phyloP scores from a whole-genome alignment of 2,888 invertebrate genomes.

The Ptychoptera contaminata region DNA sequence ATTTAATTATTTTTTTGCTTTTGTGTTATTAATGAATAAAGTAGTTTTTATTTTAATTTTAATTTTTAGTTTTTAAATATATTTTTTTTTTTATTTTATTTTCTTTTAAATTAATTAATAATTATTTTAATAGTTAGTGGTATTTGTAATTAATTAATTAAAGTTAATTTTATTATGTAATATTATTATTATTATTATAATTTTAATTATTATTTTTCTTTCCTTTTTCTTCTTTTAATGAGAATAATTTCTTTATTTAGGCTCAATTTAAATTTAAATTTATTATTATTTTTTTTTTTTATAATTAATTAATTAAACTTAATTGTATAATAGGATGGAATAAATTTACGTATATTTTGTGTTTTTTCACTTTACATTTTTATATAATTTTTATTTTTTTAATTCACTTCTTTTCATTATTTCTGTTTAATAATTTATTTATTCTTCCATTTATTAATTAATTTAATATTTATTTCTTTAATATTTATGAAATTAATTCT shows the following conservation, averaged over 20 bases:
- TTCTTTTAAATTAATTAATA: neutral
- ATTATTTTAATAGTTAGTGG: too few species aligned
- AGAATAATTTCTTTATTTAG: constrained; percentile 8
- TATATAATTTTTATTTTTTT: neutral
- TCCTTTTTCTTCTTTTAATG: constrained; percentile 6
- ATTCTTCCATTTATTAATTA: neutral
- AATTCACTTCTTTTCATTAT: neutral
- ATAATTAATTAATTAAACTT: constrained; percentile 4
- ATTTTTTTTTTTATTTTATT: constrained; percentile 2
- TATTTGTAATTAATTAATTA: too few species aligned
- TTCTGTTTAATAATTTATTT: constrained; percentile 2
- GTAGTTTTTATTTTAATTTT: constrained; percentile 3
- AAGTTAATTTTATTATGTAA: too few species aligned
- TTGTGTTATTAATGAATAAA: neutral
- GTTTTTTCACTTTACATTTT: neutral
- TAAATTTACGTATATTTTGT: constrained; percentile 13
- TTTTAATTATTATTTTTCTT: too few species aligned
- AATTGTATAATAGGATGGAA: constrained; percentile 11
- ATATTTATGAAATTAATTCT: neutral
- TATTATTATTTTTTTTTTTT: constrained; percentile 8
- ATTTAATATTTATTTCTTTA: neutral
- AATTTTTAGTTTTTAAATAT: constrained; percentile 2
- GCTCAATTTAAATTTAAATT: constrained; percentile 6
- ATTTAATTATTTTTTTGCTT: neutral
- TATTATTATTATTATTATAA: too few species aligned